Evolutionary conservation across 2,888 invertebrate species (phyloP).

Genomic region (Drosophila macrothrix): DNA sequence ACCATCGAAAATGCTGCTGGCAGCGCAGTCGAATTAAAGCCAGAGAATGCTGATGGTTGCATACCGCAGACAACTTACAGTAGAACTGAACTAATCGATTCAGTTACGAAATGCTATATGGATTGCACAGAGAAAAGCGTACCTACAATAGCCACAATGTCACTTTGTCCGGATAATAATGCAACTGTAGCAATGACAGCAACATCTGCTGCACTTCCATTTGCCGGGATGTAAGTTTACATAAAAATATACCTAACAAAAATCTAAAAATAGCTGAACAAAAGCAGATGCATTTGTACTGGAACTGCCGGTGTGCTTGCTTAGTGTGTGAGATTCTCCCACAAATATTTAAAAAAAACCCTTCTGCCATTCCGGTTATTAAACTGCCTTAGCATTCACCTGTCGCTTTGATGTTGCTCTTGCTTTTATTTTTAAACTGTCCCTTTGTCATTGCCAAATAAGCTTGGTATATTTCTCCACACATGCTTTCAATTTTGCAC

Average conservation of each 20-base stretch:
- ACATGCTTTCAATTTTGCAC: conserved; percentile 52
- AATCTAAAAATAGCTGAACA: background rate
- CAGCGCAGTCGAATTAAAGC: conserved; percentile 36
- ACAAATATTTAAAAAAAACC: background rate
- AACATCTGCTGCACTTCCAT: conserved; percentile 14
- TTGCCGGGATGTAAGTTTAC: conserved; percentile 48
- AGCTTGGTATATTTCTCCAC: conserved; percentile 23
- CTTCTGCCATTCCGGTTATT: background rate
- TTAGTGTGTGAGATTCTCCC: background rate
- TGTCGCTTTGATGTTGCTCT: conserved; percentile 2
- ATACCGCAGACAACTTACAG: conserved; percentile 21
- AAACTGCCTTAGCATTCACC: conserved; percentile 23
- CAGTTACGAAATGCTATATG: conserved; percentile 81
- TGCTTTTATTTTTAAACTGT: background rate
- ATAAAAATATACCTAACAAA: conserved; percentile 1
- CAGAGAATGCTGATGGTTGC: background rate
- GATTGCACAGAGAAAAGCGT: conserved; percentile 41
- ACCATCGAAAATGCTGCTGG: conserved; percentile 19
- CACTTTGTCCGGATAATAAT: conserved; percentile 43
- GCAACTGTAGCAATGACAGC: conserved; percentile 40
- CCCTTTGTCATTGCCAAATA: background rate
- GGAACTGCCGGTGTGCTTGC: background rate
- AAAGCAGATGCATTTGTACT: background rate
- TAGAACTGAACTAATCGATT: conserved; percentile 40
- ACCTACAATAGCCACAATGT: conserved; percentile 20